phyloP scores from a whole-genome alignment of 2,888 invertebrate species.

The Acleris emargana region DNA sequence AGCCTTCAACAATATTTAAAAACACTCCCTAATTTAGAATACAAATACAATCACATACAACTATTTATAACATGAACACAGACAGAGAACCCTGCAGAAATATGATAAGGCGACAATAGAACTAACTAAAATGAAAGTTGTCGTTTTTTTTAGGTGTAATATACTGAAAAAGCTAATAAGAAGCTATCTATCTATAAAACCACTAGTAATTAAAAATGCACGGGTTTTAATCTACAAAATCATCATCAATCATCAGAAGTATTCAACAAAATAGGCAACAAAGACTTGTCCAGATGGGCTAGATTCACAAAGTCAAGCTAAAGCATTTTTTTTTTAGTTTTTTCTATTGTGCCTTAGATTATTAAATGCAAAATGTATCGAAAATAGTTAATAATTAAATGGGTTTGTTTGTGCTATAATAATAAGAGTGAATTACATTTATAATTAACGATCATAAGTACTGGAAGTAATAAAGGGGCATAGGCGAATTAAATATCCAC shows the following conservation, averaged over 20 bases:
- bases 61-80: conserved; percentile 55
- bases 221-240: too few species aligned
- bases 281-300: too few species aligned
- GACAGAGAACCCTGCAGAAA: conserved; percentile 62
- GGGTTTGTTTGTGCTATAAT: conserved; percentile 17
- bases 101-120: conserved; percentile 43
- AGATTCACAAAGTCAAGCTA: conserved; percentile 16
- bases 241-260: too few species aligned
- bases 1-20: conserved; percentile 22
- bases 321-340: conserved; percentile 2
- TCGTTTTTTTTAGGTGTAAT: too few species aligned
- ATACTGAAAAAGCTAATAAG: too few species aligned
- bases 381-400: conserved; percentile 8
- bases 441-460: conserved; percentile 7
- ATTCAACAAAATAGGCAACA: too few species aligned
- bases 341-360: not conserved
- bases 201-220: too few species aligned
- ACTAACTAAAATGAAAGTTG: conserved; percentile 27
- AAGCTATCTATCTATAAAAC: too few species aligned
- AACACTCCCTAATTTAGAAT: conserved; percentile 38
- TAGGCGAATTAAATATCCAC: conserved; percentile 23
- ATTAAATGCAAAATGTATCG: conserved; percentile 25
- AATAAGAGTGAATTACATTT: conserved; percentile 16
- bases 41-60: conserved; percentile 49
- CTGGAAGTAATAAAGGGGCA: conserved; percentile 25